A percentile compares a stretch with the other conserved stretches of the same genome.
These are phyloP conservation scores for Brachyptera putata DNA, from an alignment of 2,888 invertebrate genomes.

Conservation along the genomic window DNA sequence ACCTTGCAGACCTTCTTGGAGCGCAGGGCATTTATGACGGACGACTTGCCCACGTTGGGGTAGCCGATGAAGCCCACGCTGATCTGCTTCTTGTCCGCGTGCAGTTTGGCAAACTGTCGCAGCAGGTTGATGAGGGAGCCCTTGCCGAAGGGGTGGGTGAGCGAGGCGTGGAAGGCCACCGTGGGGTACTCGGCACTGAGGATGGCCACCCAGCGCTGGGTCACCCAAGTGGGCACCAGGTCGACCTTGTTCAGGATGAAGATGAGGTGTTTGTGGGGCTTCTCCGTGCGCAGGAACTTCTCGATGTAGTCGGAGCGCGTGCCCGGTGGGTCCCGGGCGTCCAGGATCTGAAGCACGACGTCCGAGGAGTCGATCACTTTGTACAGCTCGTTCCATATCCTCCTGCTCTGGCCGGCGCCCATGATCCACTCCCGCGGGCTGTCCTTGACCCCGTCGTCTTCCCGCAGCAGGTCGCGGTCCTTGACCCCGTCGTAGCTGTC, in stretches of 20 bases:
- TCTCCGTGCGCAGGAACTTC: conserved; percentile 88
- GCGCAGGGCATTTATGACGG: conserved; percentile 92
- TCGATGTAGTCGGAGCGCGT: conserved; percentile 92
- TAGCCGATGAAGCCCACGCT: conserved; percentile 99
- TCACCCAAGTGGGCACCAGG: conserved; percentile 96
- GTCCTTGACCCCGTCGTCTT: conserved; percentile 71
- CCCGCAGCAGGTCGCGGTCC: conserved; percentile 78
- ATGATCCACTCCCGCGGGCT: conserved; percentile 90
- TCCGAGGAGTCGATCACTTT: conserved; percentile 99
- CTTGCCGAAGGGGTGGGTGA: conserved; percentile 98
- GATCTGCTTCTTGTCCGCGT: conserved; percentile 95
- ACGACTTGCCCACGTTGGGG: conserved; percentile 98
- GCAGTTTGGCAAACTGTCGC: conserved; percentile 92
- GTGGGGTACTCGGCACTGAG: conserved; percentile 95
- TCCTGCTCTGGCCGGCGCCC: conserved; percentile 90
- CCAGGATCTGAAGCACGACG: conserved; percentile 91
- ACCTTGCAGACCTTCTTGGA: conserved; percentile 97
- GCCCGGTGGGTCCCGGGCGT: conserved; percentile 95
- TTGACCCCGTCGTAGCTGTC: conserved; percentile 68
- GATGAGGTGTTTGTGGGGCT: conserved; percentile 94
- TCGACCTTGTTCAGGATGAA: conserved; percentile 96
- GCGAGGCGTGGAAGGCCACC: conserved; percentile 96
- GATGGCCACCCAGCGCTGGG: conserved; percentile 95
- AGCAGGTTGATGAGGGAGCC: conserved; percentile 94
- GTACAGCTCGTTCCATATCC: conserved; percentile 98